Base-by-base conservation (phyloP, 1,140 invertebrate genomes). In the Lepidostoma basale region DNA sequence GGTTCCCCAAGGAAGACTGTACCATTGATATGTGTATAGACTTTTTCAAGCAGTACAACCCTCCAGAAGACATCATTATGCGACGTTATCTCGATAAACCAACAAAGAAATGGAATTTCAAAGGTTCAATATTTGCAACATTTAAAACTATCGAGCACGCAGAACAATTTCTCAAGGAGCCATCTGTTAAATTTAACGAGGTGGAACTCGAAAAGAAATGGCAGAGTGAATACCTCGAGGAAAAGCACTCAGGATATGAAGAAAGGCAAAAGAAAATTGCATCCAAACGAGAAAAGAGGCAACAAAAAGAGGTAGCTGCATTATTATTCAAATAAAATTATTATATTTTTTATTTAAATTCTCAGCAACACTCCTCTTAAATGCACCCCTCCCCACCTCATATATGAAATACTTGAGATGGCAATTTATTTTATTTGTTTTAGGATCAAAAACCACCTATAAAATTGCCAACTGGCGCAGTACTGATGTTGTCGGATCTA, bases 121-220 rank as follows among this genome's bases (percentile, higher is more conserved):
- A 98, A 83, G 96, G 96, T 40, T 97, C 95, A 5, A 87, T 96
- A 52, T 96, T 96, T 83, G 86, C 90, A 18, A 90, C 91, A 2
- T 98, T 96, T 75, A 86, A 88, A 73, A 90, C 86, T 25, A 82
- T 88, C 54, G 92, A 95, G 56, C 85, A 87, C 76, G 80, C 80
- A 9, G 74, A 77, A 59, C 85, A 83, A 68, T 85, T 87, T 69
- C 76, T 94, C 58, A 84, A 85, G 16, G 74, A 78, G 40, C 87
- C 89, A 71, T 83, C 81, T 26, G 73, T 94, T 0, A 91, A 93
- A 77, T 94, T 89, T 79, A 84, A 88, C 20, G 92, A 92, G 2
- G 86, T 78, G 2, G 88, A 89, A 62, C 78, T 95, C 26, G 79
- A 91, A 4, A 85, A 84, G 63, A 89, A 89, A 72, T 92, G 87